Conservation (phyloP, 2,797 vertebrate genomes). For the Anguilla megastoma region DNA sequence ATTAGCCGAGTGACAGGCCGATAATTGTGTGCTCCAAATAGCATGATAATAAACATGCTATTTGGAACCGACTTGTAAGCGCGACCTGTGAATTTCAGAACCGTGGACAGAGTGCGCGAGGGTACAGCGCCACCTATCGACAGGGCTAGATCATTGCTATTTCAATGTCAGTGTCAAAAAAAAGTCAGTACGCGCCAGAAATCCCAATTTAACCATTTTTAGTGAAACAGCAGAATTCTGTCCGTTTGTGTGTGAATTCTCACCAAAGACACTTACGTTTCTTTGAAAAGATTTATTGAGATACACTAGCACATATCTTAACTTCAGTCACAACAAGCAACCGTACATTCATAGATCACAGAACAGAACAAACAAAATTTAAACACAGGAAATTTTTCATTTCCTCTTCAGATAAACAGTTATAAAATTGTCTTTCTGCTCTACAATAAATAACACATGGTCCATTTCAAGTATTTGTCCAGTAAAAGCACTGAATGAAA, state of each 20-base stretch:
- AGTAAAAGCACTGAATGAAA: conserved; percentile 50
- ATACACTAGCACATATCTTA: conserved; percentile 52
- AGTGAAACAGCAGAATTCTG: background rate
- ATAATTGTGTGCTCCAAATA: background rate
- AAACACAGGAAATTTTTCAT: conserved; percentile 38
- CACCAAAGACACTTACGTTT: background rate
- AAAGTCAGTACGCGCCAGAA: background rate
- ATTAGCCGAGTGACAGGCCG: background rate
- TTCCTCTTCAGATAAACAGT: conserved; percentile 42
- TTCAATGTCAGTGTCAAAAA: background rate
- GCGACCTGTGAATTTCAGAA: conserved; percentile 18
- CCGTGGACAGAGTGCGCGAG: conserved; percentile 57
- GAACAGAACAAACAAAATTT: conserved; percentile 51
- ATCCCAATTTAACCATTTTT: background rate
- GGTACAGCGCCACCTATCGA: conserved; percentile 85
- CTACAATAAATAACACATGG: conserved; percentile 74
- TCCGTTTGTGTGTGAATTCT: background rate
- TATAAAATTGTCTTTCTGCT: background rate
- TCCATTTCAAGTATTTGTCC: conserved; percentile 82
- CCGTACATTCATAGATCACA: conserved; percentile 66
- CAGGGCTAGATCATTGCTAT: conserved; percentile 1
- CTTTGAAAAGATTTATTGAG: conserved; percentile 59
- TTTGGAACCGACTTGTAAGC: background rate
- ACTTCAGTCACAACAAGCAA: conserved; percentile 43
- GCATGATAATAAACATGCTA: background rate